A percentile compares a stretch with the other conserved stretches of the same genome.
Conservation (phyloP, 2,888 invertebrate genomes). For the Homarus gammarus region DNA sequence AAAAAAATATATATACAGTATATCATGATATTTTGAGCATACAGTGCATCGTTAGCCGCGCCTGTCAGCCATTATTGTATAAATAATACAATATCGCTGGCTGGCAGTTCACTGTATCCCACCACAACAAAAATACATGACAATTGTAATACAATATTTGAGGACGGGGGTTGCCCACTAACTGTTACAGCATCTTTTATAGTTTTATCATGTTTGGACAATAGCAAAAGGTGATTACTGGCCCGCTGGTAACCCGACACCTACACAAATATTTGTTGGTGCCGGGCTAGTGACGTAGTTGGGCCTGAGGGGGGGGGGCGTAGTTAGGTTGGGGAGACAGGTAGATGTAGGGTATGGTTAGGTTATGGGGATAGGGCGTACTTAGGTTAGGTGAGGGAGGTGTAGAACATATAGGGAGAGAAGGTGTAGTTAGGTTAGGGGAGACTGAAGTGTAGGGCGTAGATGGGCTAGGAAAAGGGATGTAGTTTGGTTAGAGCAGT, state of each 20-base stretch:
- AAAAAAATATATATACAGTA: conserved; percentile 13
- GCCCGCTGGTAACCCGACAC: conserved; percentile 4
- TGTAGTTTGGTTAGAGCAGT: too few species aligned
- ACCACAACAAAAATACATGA: not conserved
- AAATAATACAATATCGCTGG: conserved; percentile 31
- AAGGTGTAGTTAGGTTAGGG: too few species aligned
- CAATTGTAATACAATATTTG: conserved; percentile 26
- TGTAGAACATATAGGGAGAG: too few species aligned
- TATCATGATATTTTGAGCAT: not conserved
- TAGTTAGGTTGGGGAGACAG: too few species aligned
- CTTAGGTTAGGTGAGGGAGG: too few species aligned
- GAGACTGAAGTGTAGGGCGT: too few species aligned
- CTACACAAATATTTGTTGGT: conserved; percentile 25
- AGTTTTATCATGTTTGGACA: conserved; percentile 31
- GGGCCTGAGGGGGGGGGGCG: too few species aligned
- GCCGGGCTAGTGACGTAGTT: not conserved
- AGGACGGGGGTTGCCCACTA: not conserved
- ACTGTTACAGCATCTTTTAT: conserved; percentile 1
- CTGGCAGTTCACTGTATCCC: conserved; percentile 25
- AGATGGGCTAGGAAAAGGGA: too few species aligned
- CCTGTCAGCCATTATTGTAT: conserved; percentile 40
- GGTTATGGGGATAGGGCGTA: too few species aligned
- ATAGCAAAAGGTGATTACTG: conserved; percentile 21
- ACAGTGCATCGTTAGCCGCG: not conserved
- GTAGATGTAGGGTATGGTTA: too few species aligned